These are phyloP conservation scores for Varanus komodoensis DNA, from an alignment of 2,113 vertebrate genomes.

Conservation along the genomic window DNA sequence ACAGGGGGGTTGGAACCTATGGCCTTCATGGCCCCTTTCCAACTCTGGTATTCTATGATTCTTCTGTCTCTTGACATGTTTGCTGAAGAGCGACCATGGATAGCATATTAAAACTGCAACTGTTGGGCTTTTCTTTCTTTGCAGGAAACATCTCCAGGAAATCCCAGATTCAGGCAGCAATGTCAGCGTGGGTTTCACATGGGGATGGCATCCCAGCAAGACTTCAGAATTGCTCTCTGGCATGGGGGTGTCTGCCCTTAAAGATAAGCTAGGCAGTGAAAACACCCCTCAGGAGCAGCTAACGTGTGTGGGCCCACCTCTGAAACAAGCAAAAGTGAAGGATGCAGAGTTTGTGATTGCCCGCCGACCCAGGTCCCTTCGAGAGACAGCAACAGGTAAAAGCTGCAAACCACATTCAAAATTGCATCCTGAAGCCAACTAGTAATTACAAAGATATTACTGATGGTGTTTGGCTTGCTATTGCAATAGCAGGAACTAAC, in stretches of 20 bases:
- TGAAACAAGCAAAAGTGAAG: constrained; percentile 78
- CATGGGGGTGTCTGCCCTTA: constrained; percentile 72
- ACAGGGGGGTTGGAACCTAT: too few relatives aligned
- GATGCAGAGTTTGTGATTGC: constrained; percentile 82
- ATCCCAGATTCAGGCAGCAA: constrained; percentile 79
- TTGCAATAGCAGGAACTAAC: neutral
- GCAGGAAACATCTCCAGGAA: constrained; percentile 85
- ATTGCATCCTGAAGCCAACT: neutral
- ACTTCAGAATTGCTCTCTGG: constrained; percentile 67
- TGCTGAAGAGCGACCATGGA: neutral
- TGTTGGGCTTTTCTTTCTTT: constrained; percentile 11
- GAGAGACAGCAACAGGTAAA: constrained; percentile 75
- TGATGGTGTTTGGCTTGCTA: neutral
- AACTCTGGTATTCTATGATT: too few relatives aligned
- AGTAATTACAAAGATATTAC: neutral
- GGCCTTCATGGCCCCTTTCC: too few relatives aligned
- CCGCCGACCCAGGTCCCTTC: constrained; percentile 77
- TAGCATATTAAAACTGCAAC: neutral
- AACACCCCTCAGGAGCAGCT: constrained; percentile 85
- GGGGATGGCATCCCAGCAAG: constrained; percentile 74
- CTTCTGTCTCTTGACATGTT: neutral
- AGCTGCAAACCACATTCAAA: fast-evolving
- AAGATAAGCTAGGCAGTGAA: constrained; percentile 80
- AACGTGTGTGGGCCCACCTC: constrained; percentile 70
- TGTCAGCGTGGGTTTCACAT: constrained; percentile 62